phyloP scores from a whole-genome alignment of 2,797 vertebrate species.

The Malurus splendens region DNA sequence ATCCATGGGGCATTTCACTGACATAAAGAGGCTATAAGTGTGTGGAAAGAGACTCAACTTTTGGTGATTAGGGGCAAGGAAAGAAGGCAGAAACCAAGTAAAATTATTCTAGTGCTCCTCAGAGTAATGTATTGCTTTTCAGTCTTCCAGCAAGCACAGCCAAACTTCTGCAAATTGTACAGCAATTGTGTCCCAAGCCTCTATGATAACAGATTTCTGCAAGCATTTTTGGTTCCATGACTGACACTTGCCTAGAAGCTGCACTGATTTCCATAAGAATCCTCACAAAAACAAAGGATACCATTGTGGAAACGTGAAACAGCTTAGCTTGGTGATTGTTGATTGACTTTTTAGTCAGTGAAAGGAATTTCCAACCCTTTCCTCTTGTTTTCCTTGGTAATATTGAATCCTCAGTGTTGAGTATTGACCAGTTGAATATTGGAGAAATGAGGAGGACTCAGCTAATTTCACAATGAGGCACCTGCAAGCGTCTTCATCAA shows the following conservation, averaged over 20 bases:
- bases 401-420: neutral
- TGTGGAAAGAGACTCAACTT: neutral
- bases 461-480: neutral
- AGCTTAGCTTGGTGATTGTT: neutral
- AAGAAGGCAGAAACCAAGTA: neutral
- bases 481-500: neutral
- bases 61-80: neutral
- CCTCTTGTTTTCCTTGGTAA: neutral
- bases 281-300: neutral
- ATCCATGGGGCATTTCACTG: neutral
- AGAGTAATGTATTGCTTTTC: neutral
- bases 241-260: neutral
- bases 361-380: neutral
- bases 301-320: neutral
- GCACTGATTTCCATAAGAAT: constrained; percentile 25
- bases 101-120: neutral
- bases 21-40: accelerated
- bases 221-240: neutral
- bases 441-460: neutral
- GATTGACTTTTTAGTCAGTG: neutral
- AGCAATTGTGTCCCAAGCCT: neutral
- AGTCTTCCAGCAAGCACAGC: neutral
- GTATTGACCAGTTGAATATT: neutral
- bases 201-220: neutral
- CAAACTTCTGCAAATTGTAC: neutral